Evolutionary conservation across 2,797 vertebrate genomes (phyloP).

Genomic region (Ibycter americanus): DNA sequence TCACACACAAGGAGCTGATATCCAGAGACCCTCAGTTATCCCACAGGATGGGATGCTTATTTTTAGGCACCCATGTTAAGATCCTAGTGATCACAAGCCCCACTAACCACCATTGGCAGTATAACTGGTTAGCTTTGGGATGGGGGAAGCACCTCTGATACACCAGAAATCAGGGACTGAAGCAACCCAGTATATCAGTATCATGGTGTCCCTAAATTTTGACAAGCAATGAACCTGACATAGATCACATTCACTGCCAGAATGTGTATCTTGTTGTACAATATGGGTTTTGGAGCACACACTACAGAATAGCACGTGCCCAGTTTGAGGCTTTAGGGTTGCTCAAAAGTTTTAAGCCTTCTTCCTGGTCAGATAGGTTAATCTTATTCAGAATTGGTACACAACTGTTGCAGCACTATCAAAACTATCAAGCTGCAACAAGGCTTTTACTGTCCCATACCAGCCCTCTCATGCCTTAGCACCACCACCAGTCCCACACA

Average conservation of each 20-base stretch:
- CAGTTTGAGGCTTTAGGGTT: neutral
- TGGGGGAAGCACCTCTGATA: neutral
- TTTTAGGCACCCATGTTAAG: neutral
- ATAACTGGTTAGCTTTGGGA: neutral
- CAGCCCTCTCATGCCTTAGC: no score
- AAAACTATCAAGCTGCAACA: no score
- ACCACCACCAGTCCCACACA: no score
- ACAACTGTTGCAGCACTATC: no score
- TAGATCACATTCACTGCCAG: neutral
- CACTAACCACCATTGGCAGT: neutral
- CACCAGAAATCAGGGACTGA: neutral
- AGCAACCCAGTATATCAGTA: accelerated
- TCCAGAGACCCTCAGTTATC: neutral
- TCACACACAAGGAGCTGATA: neutral
- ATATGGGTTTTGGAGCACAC: neutral
- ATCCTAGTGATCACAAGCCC: neutral
- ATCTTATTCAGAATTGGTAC: no score
- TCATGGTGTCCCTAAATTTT: neutral
- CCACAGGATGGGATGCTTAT: neutral
- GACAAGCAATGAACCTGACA: accelerated
- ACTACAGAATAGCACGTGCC: neutral
- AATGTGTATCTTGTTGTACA: neutral
- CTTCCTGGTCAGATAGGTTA: neutral
- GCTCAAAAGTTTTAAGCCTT: neutral
- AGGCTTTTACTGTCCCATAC: no score